phyloP scores from a whole-genome alignment of 2,797 vertebrate genomes.

The Thamnophis elegans region DNA sequence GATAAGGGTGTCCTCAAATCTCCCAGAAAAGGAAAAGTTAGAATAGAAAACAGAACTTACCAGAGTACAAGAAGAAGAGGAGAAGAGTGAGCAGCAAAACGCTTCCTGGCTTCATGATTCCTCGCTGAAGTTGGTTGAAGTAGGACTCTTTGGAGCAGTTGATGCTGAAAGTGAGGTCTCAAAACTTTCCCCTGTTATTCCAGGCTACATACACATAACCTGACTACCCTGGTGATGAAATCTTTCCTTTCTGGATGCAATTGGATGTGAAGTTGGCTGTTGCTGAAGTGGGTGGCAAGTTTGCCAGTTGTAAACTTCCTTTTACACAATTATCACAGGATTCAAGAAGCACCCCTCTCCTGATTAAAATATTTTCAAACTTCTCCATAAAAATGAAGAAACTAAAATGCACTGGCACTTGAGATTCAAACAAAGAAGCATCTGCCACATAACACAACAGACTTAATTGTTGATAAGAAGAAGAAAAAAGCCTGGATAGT shows the following conservation, averaged over 20 bases:
- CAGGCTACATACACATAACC: neutral
- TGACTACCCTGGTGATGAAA: neutral
- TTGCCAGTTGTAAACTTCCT: neutral
- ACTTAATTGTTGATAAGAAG: too few relatives aligned
- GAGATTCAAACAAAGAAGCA: too few relatives aligned
- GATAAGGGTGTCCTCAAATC: neutral
- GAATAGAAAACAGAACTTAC: neutral
- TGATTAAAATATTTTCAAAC: too few relatives aligned
- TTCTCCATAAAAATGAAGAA: too few relatives aligned
- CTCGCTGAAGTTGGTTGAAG: neutral
- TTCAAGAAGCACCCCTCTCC: neutral
- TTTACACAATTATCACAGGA: neutral
- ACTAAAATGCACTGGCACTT: too few relatives aligned
- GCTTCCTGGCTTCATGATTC: neutral
- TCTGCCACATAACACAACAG: too few relatives aligned
- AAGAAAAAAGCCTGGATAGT: too few relatives aligned
- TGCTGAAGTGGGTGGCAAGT: neutral
- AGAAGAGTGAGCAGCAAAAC: neutral
- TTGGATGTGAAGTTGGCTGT: neutral
- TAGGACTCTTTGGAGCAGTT: neutral
- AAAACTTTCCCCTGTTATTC: neutral
- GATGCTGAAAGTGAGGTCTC: neutral
- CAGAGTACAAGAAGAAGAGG: neutral
- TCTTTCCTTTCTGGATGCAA: neutral
- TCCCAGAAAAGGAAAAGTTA: neutral